Percentiles rank a stretch among this genome's conserved stretches.
These are phyloP conservation scores for Halictus quadricinctus DNA, from an alignment of 2,888 invertebrate genomes.

Conservation along the genomic window DNA sequence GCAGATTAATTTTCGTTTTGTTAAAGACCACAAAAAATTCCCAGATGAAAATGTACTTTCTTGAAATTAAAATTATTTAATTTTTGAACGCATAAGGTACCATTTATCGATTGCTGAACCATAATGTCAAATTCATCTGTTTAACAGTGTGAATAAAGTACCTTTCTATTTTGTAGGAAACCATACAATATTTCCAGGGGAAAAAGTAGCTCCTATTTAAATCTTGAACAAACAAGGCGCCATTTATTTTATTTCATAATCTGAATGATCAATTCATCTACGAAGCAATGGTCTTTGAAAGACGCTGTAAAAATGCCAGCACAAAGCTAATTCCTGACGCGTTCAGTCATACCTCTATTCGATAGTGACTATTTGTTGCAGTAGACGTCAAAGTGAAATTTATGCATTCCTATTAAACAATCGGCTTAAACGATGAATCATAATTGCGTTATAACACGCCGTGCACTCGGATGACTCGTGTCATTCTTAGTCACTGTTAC, in stretches of 20 bases:
- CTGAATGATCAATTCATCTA: background rate
- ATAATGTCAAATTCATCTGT: too few species aligned
- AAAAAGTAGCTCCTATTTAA: background rate
- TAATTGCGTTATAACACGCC: conserved; percentile 12
- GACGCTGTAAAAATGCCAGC: background rate
- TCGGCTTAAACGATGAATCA: conserved; percentile 44
- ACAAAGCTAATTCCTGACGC: background rate
- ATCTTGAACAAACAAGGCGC: background rate
- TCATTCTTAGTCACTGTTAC: conserved; percentile 43
- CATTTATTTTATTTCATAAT: too few species aligned
- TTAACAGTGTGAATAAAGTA: too few species aligned
- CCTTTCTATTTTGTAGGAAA: too few species aligned
- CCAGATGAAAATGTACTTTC: too few species aligned
- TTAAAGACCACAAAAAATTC: too few species aligned
- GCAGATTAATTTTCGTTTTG: too few species aligned
- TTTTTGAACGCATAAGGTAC: too few species aligned
- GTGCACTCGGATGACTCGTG: conserved; percentile 39
- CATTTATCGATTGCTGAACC: too few species aligned
- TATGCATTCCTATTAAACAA: conserved; percentile 27
- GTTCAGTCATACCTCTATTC: background rate
- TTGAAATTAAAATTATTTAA: too few species aligned
- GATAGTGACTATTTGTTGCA: background rate
- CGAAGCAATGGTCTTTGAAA: background rate
- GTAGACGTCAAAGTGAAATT: conserved; percentile 16
- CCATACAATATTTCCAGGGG: too few species aligned